Evolutionary conservation across 2,888 invertebrate species (phyloP).

Genomic region (Epiblema foenella): DNA sequence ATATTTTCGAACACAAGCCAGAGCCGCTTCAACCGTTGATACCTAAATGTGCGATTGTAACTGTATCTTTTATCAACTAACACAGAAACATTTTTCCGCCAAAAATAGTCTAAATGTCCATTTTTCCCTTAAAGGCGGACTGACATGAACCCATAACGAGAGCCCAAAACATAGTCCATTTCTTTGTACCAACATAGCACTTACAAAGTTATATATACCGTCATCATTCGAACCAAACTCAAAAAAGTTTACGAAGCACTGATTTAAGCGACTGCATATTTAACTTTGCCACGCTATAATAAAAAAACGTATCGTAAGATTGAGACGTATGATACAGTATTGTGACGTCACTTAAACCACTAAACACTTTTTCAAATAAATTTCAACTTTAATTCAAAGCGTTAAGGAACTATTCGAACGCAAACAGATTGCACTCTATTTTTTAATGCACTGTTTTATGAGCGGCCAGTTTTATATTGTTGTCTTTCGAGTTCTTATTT

Average conservation of each 20-base stretch:
- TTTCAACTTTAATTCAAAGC: slow-evolving; percentile 12
- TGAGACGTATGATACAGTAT: slow-evolving; percentile 44
- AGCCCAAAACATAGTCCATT: slow-evolving; percentile 39
- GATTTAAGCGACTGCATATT: slow-evolving; percentile 13
- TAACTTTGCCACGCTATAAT: slow-evolving; percentile 31
- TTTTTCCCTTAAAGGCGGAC: slow-evolving; percentile 18
- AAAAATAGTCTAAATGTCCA: slow-evolving; percentile 19
- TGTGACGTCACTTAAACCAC: slow-evolving; percentile 32
- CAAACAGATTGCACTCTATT: slow-evolving; percentile 18
- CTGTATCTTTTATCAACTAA: neutral
- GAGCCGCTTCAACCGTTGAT: neutral
- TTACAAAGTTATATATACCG: slow-evolving; percentile 10
- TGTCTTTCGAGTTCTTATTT: slow-evolving; percentile 43
- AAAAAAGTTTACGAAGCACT: neutral
- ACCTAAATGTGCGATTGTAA: neutral
- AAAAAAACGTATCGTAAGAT: slow-evolving; percentile 45
- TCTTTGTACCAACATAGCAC: slow-evolving; percentile 25
- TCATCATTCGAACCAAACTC: neutral
- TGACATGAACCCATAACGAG: slow-evolving; percentile 32
- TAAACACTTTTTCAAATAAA: neutral
- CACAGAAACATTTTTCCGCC: slow-evolving; percentile 16
- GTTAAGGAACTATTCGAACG: neutral
- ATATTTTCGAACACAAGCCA: too few relatives aligned
- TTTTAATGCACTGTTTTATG: slow-evolving; percentile 39
- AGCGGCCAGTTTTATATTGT: slow-evolving; percentile 44